Evolutionary conservation across 1,140 invertebrate genomes (phyloP), one percentile per base, ranked within the genome.

Genomic region (Eriosoma lanigerum): DNA sequence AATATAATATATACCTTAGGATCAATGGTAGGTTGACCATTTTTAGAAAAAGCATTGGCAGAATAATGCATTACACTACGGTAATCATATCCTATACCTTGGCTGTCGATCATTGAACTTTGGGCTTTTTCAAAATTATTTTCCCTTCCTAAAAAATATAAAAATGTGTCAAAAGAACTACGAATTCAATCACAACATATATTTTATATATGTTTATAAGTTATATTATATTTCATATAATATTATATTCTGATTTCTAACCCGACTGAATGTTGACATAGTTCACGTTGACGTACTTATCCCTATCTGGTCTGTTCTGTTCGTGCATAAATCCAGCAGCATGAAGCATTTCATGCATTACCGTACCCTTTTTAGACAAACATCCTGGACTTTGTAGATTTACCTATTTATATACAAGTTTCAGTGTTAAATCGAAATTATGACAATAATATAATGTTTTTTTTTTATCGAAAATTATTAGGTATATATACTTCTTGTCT

Each of bases 301-400:
- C 94, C 21, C 95, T 86, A 82, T 96, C 94, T 38, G 86, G 88
- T 32, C 94, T 88, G 83, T 91, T 94, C 84, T 96, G 94, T 84
- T 96, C 94, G 84, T 97, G 95, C 84, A 93, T 88, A 85, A 96
- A 96, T 1, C 95, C 95, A 24, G 93, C 83, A 0, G 92, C 91
- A 83, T 97, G 94, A 88, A 95, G 92, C 82, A 96, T 85, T 85
- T 97, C 94, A 83, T 96, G 94, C 46, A 93, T 86, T n/a, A 93
- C 88, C 0, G 92, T 93, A 6, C 92, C 91, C 56, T 92, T 90
- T 82, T 91, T 91, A 52, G 84, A 83, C 0, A 94, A 86, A 83
- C 94, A 96, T 2, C 92, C 92, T 1, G 92, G 91, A 0, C 87
- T 86, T 84, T 94, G 91, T 3, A 93, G 86, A 84, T 93, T 93